Base-by-base conservation (phyloP, 2,888 invertebrate genomes). In the Melanchra persicariae region DNA sequence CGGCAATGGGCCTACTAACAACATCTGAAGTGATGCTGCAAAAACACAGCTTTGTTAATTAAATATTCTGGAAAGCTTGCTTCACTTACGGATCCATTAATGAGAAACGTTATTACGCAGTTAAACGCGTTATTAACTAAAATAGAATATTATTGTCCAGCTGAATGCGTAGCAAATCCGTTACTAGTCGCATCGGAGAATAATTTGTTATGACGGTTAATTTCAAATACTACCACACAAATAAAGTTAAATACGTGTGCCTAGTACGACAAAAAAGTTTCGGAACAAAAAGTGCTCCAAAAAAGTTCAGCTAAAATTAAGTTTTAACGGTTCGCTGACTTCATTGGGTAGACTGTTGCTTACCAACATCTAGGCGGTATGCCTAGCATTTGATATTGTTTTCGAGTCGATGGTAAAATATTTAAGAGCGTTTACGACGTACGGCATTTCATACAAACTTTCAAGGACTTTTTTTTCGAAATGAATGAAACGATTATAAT, bases 1-100 rank as follows among this genome's bases (percentile, higher is more conserved):
- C 68, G 26, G 69, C 77, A 79, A 77, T 80, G 66, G 65, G 61
- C 71, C 70, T 74, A 67, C 68, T 65, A 75, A 78, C 51, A 71
- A 45, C 9, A 72, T 69, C 65, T 67, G 19, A 15, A 60, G 0
- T 54, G 64, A 74, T 69, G 62, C 65, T 70, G 68, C 55, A 68
- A 64, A 69, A 30, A 74, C 61, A 52, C 61, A 52, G 47, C 26
- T 62, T 52, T 45, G 55, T 67, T 67, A 81, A 69, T 70, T 24
- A 3, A 60, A 47, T 54, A 0, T 34, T 47, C 2, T 54, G 12
- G 3, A 30, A 10, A 26, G 24, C n/a, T 37, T 34, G 10, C 51
- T 57, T 17, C 19, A 47, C 37, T 26, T 7, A 9, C 10, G 19
- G 45, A 19, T n/a, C 1, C 45, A 45, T 19, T 45, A 45, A 19